These are phyloP conservation scores for Andrena fulva DNA, from an alignment of 2,888 invertebrate genomes.

Conservation along the genomic window DNA sequence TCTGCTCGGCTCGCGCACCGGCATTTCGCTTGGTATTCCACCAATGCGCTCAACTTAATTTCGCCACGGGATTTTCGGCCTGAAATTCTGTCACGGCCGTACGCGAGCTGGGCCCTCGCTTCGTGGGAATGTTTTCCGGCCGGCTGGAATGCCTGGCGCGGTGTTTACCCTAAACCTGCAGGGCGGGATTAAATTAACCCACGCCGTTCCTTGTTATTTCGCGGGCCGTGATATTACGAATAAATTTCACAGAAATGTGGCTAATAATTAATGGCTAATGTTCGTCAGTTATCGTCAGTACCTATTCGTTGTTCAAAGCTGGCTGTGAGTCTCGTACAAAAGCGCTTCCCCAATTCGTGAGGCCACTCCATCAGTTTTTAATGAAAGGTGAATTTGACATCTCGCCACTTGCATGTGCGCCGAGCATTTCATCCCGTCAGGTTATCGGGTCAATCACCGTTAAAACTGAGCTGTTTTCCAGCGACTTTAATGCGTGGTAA, in stretches of 20 bases:
- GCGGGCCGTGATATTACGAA: neutral
- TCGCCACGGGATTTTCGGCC: slow-evolving; percentile 62
- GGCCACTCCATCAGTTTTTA: neutral
- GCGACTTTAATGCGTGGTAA: slow-evolving; percentile 20
- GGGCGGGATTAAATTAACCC: slow-evolving; percentile 23
- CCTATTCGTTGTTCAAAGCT: too few relatives aligned
- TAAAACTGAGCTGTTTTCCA: neutral
- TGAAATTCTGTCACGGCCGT: slow-evolving; percentile 54
- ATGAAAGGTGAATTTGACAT: neutral
- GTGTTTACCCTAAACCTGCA: slow-evolving; percentile 35
- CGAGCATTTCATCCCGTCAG: neutral
- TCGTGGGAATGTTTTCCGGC: slow-evolving; percentile 49
- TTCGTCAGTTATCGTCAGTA: neutral
- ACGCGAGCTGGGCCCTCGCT: slow-evolving; percentile 29
- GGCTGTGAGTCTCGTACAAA: neutral
- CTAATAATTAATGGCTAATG: neutral
- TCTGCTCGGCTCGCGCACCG: slow-evolving; percentile 30
- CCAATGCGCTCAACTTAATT: slow-evolving; percentile 67
- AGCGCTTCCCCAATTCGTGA: neutral
- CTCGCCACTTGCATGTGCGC: neutral
- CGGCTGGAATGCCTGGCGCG: slow-evolving; percentile 56
- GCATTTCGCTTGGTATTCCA: slow-evolving; percentile 67
- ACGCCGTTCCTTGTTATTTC: neutral
- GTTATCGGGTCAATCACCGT: neutral
- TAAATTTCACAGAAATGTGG: neutral